These are phyloP conservation scores for Bicyclus anynana DNA, from an alignment of 1,140 invertebrate genomes.

Conservation along the genomic window DNA sequence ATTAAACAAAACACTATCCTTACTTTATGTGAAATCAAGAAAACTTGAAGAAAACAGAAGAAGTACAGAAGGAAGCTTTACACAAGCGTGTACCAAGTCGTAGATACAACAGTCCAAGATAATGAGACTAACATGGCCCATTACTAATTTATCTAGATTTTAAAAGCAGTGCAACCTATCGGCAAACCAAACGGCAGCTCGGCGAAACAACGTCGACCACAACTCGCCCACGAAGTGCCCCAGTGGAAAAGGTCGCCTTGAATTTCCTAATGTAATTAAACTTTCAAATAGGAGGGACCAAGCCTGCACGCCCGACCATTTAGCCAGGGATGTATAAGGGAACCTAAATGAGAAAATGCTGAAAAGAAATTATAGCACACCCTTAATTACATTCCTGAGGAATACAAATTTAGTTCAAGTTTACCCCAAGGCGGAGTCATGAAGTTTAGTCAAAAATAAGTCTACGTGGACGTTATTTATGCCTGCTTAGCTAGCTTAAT, in stretches of 20 bases:
- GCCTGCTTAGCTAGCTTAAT: background rate
- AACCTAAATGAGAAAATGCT: constrained; percentile 18
- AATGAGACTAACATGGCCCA: too few relatives aligned
- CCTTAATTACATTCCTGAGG: constrained; percentile 13
- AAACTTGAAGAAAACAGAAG: too few relatives aligned
- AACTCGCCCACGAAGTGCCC: background rate
- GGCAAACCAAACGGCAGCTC: background rate
- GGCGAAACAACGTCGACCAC: background rate
- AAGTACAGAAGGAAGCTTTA: too few relatives aligned
- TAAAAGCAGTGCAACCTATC: background rate
- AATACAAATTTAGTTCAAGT: constrained; percentile 1
- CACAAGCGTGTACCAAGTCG: too few relatives aligned
- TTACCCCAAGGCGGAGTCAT: background rate
- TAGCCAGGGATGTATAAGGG: constrained; percentile 14
- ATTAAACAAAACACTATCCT: too few relatives aligned
- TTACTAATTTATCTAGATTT: background rate
- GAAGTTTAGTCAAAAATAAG: background rate
- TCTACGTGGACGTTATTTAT: background rate
- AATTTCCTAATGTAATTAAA: constrained; percentile 30
- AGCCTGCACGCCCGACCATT: constrained; percentile 1
- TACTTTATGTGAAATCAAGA: too few relatives aligned
- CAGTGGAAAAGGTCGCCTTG: constrained; percentile 21
- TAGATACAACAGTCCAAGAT: too few relatives aligned
- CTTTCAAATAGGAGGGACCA: constrained; percentile 11
- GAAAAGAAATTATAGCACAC: constrained; percentile 11